These are phyloP conservation scores for Agonopterix alstromeriana DNA, from an alignment of 2,888 invertebrate species.

Conservation along the genomic window DNA sequence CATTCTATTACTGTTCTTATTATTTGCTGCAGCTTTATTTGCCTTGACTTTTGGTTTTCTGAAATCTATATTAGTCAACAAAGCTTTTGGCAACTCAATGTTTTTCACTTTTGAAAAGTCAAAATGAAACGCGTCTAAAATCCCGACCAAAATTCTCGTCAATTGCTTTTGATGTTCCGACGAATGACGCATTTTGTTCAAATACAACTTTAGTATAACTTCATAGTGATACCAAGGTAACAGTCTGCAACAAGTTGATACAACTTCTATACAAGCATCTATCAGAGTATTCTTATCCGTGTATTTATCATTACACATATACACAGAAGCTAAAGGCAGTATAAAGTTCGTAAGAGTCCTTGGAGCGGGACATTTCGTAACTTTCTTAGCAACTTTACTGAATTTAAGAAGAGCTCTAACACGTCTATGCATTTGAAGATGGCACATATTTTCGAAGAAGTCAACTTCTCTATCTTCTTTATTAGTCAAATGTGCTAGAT, in stretches of 20 bases:
- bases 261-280: conserved; percentile 89
- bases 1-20: conserved; percentile 16
- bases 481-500: conserved; percentile 81
- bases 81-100: conserved; percentile 50
- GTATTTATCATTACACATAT: conserved; percentile 86
- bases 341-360: conserved; percentile 89
- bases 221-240: conserved; percentile 95
- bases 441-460: conserved; percentile 95
- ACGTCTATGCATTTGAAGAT: conserved; percentile 91
- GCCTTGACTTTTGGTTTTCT: conserved; percentile 15
- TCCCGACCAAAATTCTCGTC: conserved; percentile 84
- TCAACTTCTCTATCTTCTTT: conserved; percentile 89
- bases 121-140: conserved; percentile 95
- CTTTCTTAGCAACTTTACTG: conserved; percentile 79
- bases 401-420: conserved; percentile 89
- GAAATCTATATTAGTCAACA: conserved; percentile 31
- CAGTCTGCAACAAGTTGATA: conserved; percentile 85
- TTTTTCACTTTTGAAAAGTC: conserved; percentile 82
- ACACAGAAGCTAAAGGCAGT: conserved; percentile 88
- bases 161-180: conserved; percentile 89
- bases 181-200: conserved; percentile 83
- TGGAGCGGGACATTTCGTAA: conserved; percentile 77
- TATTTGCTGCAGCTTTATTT: conserved; percentile 22
- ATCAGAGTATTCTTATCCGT: conserved; percentile 86
- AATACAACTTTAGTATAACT: conserved; percentile 86